Evolutionary conservation across 2,888 invertebrate species (phyloP), one percentile per base, ranked within the genome.

Genomic region (Pseudococcus longispinus): DNA sequence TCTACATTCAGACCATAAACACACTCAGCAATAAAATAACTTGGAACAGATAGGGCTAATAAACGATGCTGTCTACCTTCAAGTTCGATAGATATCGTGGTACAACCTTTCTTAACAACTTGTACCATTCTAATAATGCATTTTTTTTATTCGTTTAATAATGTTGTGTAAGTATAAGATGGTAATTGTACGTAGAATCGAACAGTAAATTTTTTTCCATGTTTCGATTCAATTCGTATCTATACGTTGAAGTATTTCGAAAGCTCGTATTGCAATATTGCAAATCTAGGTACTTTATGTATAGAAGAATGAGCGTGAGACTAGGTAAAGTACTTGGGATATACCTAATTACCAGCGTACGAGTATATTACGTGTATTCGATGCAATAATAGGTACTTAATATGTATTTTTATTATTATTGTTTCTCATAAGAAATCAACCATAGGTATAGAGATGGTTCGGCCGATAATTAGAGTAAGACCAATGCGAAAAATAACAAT

Each of bases 41-140:
- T 74, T 9, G 8, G 74, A 74, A 37, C 74, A 15, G 74, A 74
- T 74, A 74, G 15, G 37, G 32, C 74, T 74, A 74, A 74, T 74
- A 74, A 74, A 74, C 74, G 74, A 74, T 74, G 26, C 37, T 74
- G 74, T 74, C 74, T 37, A 32, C 74, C 74, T 74, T 74, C n/a
- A n/a, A n/a, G n/a, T n/a, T n/a, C 74, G 29, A 74, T 37, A 32
- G 32, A 74, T 32, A 15, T 15, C 13, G 6, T n/a, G 13, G 65
- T 26, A 37, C 37, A 74, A 37, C 74, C 32, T 74, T 74, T 74
- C 74, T 37, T n/a, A 74, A 32, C 37, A 37, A n/a, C 32, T 32
- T 37, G n/a, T 37, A 74, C 74, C 74, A 51, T 51, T 51, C 51
- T 51, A 51, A 51, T 51, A 51, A 51, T 51, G 51, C n/a, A 51